phyloP scores from a whole-genome alignment of 2,113 vertebrate species.

The Neoarius graeffei region DNA sequence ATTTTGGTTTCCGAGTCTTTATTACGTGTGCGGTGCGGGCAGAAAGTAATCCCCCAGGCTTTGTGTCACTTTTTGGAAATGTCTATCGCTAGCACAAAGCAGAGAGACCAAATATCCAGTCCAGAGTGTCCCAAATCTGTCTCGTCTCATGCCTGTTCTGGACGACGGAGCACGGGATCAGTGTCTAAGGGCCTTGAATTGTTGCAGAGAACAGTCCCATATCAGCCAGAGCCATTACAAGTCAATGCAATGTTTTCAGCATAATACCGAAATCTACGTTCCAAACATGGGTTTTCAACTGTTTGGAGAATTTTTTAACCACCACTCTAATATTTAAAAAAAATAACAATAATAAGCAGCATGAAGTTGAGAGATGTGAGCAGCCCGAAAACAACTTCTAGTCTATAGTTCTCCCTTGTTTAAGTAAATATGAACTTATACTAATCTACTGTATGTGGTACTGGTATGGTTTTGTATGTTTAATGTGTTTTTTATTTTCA shows the following conservation, averaged over 20 bases:
- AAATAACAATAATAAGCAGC: constrained; percentile 44
- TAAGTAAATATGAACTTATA: constrained; percentile 59
- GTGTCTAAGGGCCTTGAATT: background rate
- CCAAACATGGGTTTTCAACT: background rate
- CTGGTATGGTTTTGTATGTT: constrained; percentile 59
- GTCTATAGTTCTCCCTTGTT: constrained; percentile 54
- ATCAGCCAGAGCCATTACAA: background rate
- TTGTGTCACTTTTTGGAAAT: constrained; percentile 21
- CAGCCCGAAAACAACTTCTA: constrained; percentile 44
- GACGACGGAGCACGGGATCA: background rate
- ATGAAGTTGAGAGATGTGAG: constrained; percentile 47
- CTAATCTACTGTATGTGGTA: constrained; percentile 62
- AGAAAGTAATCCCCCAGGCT: constrained; percentile 19
- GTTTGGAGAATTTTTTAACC: constrained; percentile 11
- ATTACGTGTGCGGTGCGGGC: background rate
- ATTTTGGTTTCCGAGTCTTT: background rate
- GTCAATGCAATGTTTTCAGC: background rate
- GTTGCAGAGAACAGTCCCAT: background rate
- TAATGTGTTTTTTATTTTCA: constrained; percentile 46
- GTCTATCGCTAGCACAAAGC: constrained; percentile 37
- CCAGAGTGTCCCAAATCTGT: constrained; percentile 12
- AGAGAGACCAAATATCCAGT: constrained; percentile 36
- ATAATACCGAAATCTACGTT: constrained; percentile 1
- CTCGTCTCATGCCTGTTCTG: constrained; percentile 5
- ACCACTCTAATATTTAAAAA: constrained; percentile 19